phyloP scores from a whole-genome alignment of 2,888 invertebrate genomes.

The Leucophenga maculata region DNA sequence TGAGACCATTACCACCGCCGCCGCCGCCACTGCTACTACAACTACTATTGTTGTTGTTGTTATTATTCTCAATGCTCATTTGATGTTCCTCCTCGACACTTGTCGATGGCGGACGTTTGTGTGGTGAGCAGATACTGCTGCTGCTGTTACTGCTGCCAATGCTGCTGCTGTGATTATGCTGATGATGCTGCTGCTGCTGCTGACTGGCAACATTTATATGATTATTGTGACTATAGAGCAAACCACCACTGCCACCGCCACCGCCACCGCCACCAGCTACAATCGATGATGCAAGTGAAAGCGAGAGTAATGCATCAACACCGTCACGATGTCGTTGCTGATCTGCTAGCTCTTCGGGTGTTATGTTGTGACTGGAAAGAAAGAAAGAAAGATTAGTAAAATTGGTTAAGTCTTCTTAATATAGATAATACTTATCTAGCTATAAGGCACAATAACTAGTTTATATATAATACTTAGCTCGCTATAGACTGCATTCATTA shows the following conservation, averaged over 20 bases:
- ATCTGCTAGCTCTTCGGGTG: conserved; percentile 77
- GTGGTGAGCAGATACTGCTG: conserved; percentile 64
- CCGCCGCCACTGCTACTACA: conserved; percentile 25
- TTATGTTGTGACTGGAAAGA: conserved; percentile 65
- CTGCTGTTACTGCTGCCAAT: conserved; percentile 39
- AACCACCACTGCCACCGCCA: background rate
- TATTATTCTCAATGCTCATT: conserved; percentile 54
- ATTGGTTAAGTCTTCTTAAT: too few relatives aligned
- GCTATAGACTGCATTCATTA: too few relatives aligned
- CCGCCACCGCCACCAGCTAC: conserved; percentile 49
- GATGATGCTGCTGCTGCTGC: background rate
- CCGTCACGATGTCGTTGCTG: conserved; percentile 83
- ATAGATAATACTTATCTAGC: background rate
- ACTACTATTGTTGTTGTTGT: background rate
- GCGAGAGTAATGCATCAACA: conserved; percentile 83
- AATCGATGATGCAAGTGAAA: conserved; percentile 82
- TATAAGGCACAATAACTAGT: too few relatives aligned
- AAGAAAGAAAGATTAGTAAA: background rate
- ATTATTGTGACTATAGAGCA: background rate
- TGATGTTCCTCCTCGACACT: conserved; percentile 65
- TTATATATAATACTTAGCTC: too few relatives aligned
- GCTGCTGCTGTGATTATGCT: conserved; percentile 8
- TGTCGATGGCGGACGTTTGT: conserved; percentile 69
- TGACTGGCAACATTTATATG: conserved; percentile 18
- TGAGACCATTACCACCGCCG: conserved; percentile 23